Percentiles rank a stretch among this genome's conserved stretches.
These are phyloP conservation scores for Adineta ricciae DNA, from an alignment of 2,888 invertebrate species.

Conservation along the genomic window DNA sequence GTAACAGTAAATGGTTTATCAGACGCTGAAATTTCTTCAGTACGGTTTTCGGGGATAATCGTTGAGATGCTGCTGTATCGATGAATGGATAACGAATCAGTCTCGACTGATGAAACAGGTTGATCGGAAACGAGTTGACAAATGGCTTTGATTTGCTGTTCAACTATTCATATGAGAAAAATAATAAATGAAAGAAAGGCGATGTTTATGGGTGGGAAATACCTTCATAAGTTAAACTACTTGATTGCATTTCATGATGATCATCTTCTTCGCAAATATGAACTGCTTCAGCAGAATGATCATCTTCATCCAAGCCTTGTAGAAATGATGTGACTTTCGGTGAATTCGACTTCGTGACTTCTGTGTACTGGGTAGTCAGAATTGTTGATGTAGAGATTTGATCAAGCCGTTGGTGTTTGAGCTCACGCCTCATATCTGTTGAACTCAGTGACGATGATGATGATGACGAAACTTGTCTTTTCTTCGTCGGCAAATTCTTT, in stretches of 20 bases:
- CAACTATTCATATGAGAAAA: background rate
- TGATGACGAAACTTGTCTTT: background rate
- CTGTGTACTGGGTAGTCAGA: background rate
- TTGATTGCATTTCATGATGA: background rate
- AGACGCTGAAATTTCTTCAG: background rate
- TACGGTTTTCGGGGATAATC: background rate
- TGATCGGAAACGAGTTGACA: background rate
- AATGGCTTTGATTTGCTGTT: background rate
- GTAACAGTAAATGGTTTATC: background rate
- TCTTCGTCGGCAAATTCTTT: background rate
- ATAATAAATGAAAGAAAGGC: background rate
- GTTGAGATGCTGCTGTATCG: background rate
- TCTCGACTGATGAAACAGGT: background rate
- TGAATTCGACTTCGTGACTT: background rate
- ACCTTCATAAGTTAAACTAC: background rate
- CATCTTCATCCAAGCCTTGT: background rate
- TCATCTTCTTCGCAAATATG: background rate
- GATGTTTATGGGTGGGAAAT: background rate
- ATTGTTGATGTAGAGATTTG: background rate
- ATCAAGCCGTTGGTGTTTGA: background rate
- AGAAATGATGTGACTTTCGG: background rate
- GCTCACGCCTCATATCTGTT: background rate
- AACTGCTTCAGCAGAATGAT: background rate
- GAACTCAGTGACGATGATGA: background rate
- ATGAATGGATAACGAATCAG: background rate